These are phyloP conservation scores for Australoheros scitulus DNA, from an alignment of 2,113 vertebrate genomes.

Conservation along the genomic window DNA sequence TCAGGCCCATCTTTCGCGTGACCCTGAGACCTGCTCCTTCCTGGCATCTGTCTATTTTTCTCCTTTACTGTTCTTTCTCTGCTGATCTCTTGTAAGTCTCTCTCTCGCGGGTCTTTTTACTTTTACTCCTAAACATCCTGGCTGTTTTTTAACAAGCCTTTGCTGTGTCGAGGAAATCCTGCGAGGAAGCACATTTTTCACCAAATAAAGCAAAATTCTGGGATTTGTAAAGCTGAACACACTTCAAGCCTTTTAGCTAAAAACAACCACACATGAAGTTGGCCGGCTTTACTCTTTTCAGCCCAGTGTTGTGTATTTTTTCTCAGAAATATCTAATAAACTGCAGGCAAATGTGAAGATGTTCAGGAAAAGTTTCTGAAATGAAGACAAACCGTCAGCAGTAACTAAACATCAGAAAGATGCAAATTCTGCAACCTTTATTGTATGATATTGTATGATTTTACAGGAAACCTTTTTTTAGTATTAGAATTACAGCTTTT, in stretches of 20 bases:
- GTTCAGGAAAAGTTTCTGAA: not conserved
- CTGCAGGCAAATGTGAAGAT: not conserved
- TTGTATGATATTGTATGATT: too few relatives aligned
- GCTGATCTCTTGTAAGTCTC: constrained; percentile 45
- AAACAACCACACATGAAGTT: not conserved
- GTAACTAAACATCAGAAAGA: not conserved
- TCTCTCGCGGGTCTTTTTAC: constrained; percentile 31
- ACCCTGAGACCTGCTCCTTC: constrained; percentile 73
- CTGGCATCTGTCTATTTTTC: constrained; percentile 73
- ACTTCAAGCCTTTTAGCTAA: not conserved
- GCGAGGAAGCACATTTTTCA: not conserved
- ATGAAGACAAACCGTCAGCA: not conserved
- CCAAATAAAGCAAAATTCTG: constrained; percentile 10
- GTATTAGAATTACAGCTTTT: not conserved
- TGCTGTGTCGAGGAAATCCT: constrained; percentile 8
- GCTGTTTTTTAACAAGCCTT: constrained; percentile 22
- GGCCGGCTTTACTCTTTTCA: not conserved
- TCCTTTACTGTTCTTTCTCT: constrained; percentile 44
- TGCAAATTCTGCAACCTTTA: not conserved
- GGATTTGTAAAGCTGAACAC: constrained; percentile 10
- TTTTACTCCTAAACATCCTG: constrained; percentile 20
- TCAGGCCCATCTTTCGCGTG: constrained; percentile 74
- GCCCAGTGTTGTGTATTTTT: not conserved
- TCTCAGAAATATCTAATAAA: not conserved
- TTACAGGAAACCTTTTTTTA: fast-evolving